Base-by-base conservation (phyloP, 2,888 invertebrate genomes). In the Habroteleia sp. region DNA sequence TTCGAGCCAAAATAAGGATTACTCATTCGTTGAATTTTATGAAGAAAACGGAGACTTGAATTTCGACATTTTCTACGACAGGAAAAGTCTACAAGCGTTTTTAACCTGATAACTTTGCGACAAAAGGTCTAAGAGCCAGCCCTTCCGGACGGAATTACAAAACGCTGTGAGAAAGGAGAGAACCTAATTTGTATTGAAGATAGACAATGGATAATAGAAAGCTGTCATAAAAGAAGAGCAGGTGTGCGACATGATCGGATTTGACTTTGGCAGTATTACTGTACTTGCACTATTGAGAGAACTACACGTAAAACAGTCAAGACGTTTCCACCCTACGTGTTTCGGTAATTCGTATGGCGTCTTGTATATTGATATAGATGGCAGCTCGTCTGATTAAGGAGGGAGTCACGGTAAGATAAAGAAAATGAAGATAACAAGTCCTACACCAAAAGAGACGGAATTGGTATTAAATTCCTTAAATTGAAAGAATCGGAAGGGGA, bases 1-100 rank as follows among this genome's bases (percentile, higher is more conserved):
- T 68, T 58, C 69, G 60, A 54, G 74, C 76, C 73, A 78, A 80
- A 82, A 80, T 79, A 79, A 79, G 75, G 79, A 75, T 79, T 79
- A 80, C 79, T 81, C 81, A 80, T 68, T 48, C 16, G 63, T 63
- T 60, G 77, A 60, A 56, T 25, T 8, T 42, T 8, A 4, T 16
- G n/a, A 39, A 10, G 23, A 8, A 62, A 41, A 41, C 20, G 42
- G 31, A 65, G 62, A 56, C 58, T 31, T 33, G 50, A 63, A 48
- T 62, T 52, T 48, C 69, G 52, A 13, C n/a, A n/a, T n/a, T n/a
- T n/a, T n/a, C 29, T 23, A 20, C 54, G 16, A 5, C 20, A 27
- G 14, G 8, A 41, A 46, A 29, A 54, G 37, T 62, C 44, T 16
- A 29, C 35, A 13, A 11, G 16, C 37, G 25, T 42, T 27, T 8